phyloP scores from a whole-genome alignment of 2,797 vertebrate species.

The Micrastur ruficollis region DNA sequence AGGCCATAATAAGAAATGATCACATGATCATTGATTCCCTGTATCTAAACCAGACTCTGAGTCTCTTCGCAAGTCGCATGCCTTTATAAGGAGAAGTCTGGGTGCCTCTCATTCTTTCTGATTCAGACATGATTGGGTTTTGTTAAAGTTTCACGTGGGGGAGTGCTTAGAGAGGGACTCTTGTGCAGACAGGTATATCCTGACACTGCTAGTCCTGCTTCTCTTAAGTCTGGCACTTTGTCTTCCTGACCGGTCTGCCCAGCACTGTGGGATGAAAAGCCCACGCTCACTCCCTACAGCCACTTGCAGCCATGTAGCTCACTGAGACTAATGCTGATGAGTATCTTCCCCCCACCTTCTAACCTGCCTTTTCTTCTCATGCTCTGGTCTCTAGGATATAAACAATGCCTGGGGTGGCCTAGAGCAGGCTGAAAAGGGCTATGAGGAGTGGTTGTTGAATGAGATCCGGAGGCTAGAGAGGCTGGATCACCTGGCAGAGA shows the following conservation, averaged over 20 bases:
- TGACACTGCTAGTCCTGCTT: not conserved
- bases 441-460: conserved; percentile 97
- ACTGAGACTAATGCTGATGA: not conserved
- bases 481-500: conserved; percentile 96
- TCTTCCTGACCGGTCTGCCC: not conserved
- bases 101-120: not conserved
- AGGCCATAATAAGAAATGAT: not conserved
- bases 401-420: conserved; percentile 93
- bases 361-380: not conserved
- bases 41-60: not conserved
- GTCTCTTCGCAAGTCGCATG: not conserved
- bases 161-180: not conserved
- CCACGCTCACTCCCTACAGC: not conserved
- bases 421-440: conserved; percentile 96
- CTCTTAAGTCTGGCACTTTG: not conserved
- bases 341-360: not conserved
- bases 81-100: not conserved
- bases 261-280: not conserved
- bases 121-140: not conserved
- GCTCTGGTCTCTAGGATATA: conserved; percentile 82
- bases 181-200: not conserved
- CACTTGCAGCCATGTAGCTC: not conserved
- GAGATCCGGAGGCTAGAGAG: conserved; percentile 96
- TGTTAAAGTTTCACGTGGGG: not conserved
- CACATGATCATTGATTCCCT: not conserved